Evolutionary conservation across 2,888 invertebrate genomes (phyloP).

Genomic region (Carterocephalus palaemon): DNA sequence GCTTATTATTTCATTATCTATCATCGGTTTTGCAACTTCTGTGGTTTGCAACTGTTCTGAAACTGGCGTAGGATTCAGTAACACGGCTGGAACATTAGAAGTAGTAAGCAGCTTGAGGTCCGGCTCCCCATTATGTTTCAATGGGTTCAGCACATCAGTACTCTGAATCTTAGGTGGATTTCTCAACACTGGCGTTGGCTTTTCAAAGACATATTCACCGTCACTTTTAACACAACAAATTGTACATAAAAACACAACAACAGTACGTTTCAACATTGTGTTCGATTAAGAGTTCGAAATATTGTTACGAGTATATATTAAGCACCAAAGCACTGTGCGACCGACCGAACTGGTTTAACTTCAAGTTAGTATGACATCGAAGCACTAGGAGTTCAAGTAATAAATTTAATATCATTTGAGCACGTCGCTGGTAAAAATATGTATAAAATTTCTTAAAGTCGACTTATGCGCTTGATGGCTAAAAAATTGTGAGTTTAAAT

Average conservation of each 20-base stretch:
- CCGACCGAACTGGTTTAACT: conserved; percentile 36
- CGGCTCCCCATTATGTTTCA: conserved; percentile 1
- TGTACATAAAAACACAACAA: conserved; percentile 5
- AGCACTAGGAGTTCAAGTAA: not conserved
- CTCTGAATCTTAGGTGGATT: not conserved
- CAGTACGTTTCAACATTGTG: not conserved
- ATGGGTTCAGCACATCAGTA: conserved; percentile 6
- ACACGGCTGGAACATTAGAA: not conserved
- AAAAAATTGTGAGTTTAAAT: conserved; percentile 13
- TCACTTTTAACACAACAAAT: conserved; percentile 4
- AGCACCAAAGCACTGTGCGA: conserved; percentile 36
- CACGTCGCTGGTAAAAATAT: not conserved
- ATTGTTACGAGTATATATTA: conserved; percentile 9
- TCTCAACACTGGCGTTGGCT: conserved; percentile 7
- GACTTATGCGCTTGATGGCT: not conserved
- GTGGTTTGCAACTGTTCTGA: not conserved
- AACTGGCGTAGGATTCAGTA: conserved; percentile 2
- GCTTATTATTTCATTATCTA: not conserved
- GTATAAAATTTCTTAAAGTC: not conserved
- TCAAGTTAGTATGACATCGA: conserved; percentile 22
- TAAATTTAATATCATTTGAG: conserved; percentile 1
- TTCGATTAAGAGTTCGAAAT: conserved; percentile 2
- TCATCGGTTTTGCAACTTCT: not conserved
- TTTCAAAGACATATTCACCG: not conserved
- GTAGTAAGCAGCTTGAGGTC: not conserved